These are phyloP conservation scores for Scolopax mira DNA, from an alignment of 2,113 vertebrate species.

Conservation along the genomic window DNA sequence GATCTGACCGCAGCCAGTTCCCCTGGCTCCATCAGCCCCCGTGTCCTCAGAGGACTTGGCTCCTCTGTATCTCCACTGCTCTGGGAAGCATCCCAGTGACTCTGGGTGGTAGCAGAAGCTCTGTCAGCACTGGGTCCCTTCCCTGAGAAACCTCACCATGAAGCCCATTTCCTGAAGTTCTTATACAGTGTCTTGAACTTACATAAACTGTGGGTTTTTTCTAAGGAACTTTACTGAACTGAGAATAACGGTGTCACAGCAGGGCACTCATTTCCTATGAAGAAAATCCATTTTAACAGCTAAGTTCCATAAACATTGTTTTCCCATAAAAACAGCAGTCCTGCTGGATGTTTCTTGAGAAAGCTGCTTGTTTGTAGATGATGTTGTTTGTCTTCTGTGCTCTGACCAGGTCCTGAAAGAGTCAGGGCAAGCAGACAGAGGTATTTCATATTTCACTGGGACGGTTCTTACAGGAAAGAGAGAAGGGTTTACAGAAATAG, in stretches of 20 bases:
- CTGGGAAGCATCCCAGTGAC: neutral
- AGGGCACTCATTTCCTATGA: neutral
- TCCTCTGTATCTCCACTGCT: neutral
- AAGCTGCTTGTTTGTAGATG: neutral
- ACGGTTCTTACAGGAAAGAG: neutral
- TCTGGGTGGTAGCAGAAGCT: conserved; percentile 12
- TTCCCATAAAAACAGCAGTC: neutral
- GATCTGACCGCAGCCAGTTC: neutral
- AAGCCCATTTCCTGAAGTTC: conserved; percentile 21
- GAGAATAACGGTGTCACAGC: neutral
- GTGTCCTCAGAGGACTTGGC: neutral
- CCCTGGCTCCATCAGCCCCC: neutral
- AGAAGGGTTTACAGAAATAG: neutral
- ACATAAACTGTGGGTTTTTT: neutral
- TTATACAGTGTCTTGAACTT: conserved; percentile 3
- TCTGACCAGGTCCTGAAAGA: neutral
- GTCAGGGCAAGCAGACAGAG: neutral
- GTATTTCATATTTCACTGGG: neutral
- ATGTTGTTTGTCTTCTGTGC: neutral
- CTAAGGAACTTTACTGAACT: neutral
- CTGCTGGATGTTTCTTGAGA: neutral
- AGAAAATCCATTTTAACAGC: neutral
- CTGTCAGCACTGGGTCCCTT: neutral
- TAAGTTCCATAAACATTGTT: neutral
- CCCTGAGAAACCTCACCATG: neutral